Evolutionary conservation across 1,140 invertebrate genomes (phyloP), one percentile per base, ranked within the genome.

Genomic region (Penaeus chinensis): DNA sequence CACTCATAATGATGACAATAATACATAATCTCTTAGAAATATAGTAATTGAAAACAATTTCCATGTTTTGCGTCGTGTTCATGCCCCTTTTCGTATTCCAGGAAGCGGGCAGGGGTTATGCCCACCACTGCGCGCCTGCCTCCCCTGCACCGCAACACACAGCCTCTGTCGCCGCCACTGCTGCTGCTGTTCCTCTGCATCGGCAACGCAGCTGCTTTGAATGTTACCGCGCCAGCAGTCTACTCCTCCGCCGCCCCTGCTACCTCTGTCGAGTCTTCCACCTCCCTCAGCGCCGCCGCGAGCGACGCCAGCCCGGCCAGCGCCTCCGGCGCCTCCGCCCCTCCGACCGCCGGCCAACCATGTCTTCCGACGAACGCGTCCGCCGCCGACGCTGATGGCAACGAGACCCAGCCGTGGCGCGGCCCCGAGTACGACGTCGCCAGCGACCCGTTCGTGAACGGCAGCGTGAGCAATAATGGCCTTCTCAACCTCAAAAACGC

Each of bases 21-120:
- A 42, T 42, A 8, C 0, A 42, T 42, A 8, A 42, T 8, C 32
- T 8, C 37, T 42, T 42, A 42, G 37, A 42, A 42, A 42, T 42
- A 2, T 42, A 42, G 37, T 2, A 42, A 42, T 42, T 4, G 37
- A 42, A 42, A 42, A 42, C 37, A 42, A 7, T 42, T 42, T 42
- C 37, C 7, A 7, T 42, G 1, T 42, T 42, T 42, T 42, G 37
- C 37, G 0, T 42, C 37, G 4, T 42, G 37, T 42, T 42, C 37
- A 42, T 42, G 1, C 37, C 37, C 37, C 37, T 42, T 63, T 77
- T 32, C 82, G n/a, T 66, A 16, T 77, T 82, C 19, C 86, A 87
- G 86, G 42, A 47, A 18, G 79, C 69, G 86, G 86, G 86, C 60
- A 82, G 79, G 86, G 79, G 86, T 87, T 76, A 87, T 87, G 86